phyloP scores from a whole-genome alignment of 2,113 vertebrate genomes.

The Eptesicus fuscus region DNA sequence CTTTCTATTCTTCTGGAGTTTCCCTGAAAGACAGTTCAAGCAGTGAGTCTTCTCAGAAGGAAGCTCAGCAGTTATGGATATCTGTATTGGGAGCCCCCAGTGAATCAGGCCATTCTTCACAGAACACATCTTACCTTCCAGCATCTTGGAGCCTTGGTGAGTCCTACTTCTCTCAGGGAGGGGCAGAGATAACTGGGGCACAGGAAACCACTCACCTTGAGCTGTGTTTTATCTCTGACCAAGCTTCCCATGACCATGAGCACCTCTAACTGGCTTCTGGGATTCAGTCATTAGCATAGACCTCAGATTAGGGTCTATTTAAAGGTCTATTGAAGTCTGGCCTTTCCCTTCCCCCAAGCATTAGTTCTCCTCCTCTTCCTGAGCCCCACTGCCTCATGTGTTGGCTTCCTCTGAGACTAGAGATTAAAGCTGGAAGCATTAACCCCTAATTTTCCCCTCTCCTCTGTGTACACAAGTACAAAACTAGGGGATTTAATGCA shows the following conservation, averaged over 20 bases:
- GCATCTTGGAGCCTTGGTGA: background rate
- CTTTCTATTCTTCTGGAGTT: background rate
- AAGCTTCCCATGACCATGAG: background rate
- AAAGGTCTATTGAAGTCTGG: background rate
- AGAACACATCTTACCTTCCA: background rate
- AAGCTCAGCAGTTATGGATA: background rate
- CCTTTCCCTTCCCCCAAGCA: background rate
- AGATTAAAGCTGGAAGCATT: background rate
- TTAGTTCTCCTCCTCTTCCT: background rate
- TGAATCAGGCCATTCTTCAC: background rate
- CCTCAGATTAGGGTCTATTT: background rate
- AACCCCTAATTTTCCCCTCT: background rate
- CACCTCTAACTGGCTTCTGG: background rate
- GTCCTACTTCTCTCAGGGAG: background rate
- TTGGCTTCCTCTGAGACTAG: constrained; percentile 13
- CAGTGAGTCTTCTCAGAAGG: background rate
- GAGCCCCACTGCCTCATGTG: background rate
- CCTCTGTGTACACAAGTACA: background rate
- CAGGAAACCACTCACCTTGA: background rate
- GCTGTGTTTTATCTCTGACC: background rate
- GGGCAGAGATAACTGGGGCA: background rate
- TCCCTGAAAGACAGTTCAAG: background rate
- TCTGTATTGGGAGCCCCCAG: background rate
- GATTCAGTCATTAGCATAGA: background rate
- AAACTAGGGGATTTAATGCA: background rate